A percentile compares a stretch with the other conserved stretches of the same genome.
Conservation (phyloP, 2,797 vertebrate species). For the Urophycis tenuis region DNA sequence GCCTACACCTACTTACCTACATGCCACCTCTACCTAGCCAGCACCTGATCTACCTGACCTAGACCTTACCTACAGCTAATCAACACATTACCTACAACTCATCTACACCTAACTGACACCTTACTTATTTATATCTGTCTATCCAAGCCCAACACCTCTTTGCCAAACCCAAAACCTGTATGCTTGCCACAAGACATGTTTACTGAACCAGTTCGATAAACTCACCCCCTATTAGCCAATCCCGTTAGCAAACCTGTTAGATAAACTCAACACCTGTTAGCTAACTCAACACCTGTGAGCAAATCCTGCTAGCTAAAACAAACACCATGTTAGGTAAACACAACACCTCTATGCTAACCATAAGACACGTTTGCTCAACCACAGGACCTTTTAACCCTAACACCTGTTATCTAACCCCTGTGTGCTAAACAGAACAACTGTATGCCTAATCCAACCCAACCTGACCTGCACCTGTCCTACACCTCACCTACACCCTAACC, state of each 20-base stretch:
- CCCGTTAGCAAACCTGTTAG: background rate
- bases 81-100: background rate
- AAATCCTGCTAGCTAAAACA: background rate
- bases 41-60: no score
- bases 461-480: background rate
- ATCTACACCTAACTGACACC: background rate
- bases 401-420: background rate
- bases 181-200: background rate
- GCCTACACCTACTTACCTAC: background rate
- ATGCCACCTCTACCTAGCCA: background rate
- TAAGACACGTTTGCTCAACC: background rate
- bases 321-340: background rate
- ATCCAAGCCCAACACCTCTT: background rate
- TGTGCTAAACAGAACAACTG: background rate
- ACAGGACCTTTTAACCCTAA: background rate
- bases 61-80: background rate
- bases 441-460: background rate
- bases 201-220: background rate
- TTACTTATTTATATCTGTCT: background rate
- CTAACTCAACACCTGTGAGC: background rate
- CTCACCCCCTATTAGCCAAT: no score
- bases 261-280: conserved; percentile 11
- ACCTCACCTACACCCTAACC: background rate
- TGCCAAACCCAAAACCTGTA: background rate
- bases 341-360: background rate